phyloP scores from a whole-genome alignment of 2,797 vertebrate species.

The Ptychobarbus kaznakovi region DNA sequence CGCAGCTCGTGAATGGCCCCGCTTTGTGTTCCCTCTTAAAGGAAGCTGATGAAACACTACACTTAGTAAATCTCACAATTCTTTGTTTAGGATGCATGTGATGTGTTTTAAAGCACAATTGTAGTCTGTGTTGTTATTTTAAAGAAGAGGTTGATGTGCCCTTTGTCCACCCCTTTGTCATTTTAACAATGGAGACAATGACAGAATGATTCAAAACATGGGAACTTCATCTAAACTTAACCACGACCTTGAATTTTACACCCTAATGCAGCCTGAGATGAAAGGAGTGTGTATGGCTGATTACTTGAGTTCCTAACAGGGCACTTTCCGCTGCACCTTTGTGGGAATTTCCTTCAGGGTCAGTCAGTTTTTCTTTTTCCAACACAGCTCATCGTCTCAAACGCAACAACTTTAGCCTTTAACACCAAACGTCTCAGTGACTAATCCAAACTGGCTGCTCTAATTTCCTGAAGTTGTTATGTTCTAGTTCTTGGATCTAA shows the following conservation, averaged over 20 bases:
- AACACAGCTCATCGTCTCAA: slow-evolving; percentile 53
- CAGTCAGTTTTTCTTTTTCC: slow-evolving; percentile 66
- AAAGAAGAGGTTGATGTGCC: slow-evolving; percentile 69
- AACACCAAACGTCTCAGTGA: slow-evolving; percentile 57
- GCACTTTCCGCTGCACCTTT: slow-evolving; percentile 45
- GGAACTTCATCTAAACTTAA: slow-evolving; percentile 65
- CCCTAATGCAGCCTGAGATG: slow-evolving; percentile 46
- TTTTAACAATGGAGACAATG: slow-evolving; percentile 65
- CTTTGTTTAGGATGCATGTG: slow-evolving; percentile 70
- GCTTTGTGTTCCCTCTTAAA: slow-evolving; percentile 71
- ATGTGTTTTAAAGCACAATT: slow-evolving; percentile 71
- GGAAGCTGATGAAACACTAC: slow-evolving; percentile 67
- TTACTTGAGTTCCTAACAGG: slow-evolving; percentile 18
- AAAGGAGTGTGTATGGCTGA: slow-evolving; percentile 5
- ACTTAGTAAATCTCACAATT: slow-evolving; percentile 65
- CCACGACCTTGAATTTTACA: slow-evolving; percentile 68
- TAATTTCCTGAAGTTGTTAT: slow-evolving; percentile 74
- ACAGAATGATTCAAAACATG: slow-evolving; percentile 70
- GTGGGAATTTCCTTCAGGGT: slow-evolving; percentile 54
- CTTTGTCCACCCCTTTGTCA: slow-evolving; percentile 64
- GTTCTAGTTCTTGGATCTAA: slow-evolving; percentile 65
- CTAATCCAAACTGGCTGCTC: slow-evolving; percentile 65
- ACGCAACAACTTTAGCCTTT: slow-evolving; percentile 56
- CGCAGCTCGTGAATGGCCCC: slow-evolving; percentile 63
- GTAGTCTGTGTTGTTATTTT: slow-evolving; percentile 69